These are phyloP conservation scores for Caenorhabditis auriculariae DNA, from an alignment of 2,888 invertebrate genomes.

Conservation along the genomic window DNA sequence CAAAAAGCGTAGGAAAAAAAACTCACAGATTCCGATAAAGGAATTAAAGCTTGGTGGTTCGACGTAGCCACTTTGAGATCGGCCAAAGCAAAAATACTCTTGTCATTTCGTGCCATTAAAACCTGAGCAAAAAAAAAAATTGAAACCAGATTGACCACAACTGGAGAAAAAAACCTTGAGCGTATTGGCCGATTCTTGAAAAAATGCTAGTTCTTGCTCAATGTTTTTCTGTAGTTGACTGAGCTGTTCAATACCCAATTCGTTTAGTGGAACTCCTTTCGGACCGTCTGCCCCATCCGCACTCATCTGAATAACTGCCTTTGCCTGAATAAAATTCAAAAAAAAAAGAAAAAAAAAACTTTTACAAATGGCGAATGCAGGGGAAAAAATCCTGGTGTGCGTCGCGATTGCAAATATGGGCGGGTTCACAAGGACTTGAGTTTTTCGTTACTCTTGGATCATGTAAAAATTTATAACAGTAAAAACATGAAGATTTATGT, in stretches of 20 bases:
- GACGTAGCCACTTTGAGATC: slow-evolving; percentile 17
- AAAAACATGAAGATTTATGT: too few species aligned
- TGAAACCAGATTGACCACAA: background rate
- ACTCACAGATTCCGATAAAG: slow-evolving; percentile 83
- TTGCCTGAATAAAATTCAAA: background rate
- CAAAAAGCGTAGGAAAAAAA: background rate
- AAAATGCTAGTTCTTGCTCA: slow-evolving; percentile 68
- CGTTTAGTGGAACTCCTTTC: slow-evolving; percentile 21
- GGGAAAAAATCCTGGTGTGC: too few species aligned
- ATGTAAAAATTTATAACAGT: too few species aligned
- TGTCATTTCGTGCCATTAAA: slow-evolving; percentile 73
- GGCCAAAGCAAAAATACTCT: slow-evolving; percentile 74
- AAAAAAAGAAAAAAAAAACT: slow-evolving; percentile 3
- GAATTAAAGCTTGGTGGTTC: slow-evolving; percentile 74
- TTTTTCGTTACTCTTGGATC: too few species aligned
- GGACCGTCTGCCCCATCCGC: slow-evolving; percentile 15
- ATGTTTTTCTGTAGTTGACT: slow-evolving; percentile 45
- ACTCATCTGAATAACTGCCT: slow-evolving; percentile 5
- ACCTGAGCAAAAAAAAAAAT: slow-evolving; percentile 64
- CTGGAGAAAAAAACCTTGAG: slow-evolving; percentile 70
- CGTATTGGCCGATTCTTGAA: slow-evolving; percentile 85
- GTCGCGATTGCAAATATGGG: too few species aligned
- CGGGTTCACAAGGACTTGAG: too few species aligned
- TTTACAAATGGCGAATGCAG: background rate
- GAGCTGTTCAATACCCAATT: slow-evolving; percentile 49